These are phyloP conservation scores for Rostratula benghalensis DNA, from an alignment of 2,113 vertebrate species.

Conservation along the genomic window DNA sequence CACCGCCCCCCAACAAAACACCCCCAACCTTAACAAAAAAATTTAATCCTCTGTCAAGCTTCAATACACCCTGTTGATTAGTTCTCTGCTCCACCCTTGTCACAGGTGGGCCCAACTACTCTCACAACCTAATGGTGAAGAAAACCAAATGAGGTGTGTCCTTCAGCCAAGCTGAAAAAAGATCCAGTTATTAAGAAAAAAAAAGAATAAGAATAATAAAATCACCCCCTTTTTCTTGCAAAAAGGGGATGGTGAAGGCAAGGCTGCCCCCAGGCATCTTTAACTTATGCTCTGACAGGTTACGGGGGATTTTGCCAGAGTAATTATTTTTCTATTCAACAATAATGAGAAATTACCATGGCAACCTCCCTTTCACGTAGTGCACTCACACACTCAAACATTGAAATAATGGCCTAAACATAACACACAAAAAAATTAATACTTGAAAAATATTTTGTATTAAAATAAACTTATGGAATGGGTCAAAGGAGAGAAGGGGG, in stretches of 20 bases:
- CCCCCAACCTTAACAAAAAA: not conserved
- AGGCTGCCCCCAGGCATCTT: conserved; percentile 78
- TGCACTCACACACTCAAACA: conserved; percentile 71
- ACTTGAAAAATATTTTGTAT: conserved; percentile 66
- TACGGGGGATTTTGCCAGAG: conserved; percentile 82
- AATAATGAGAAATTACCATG: conserved; percentile 89
- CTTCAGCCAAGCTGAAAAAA: conserved; percentile 10
- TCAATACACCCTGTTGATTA: conserved; percentile 6
- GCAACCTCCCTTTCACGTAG: conserved; percentile 79
- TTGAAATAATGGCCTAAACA: conserved; percentile 73
- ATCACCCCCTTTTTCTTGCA: not conserved
- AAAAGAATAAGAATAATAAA: not conserved
- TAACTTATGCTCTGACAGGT: conserved; percentile 84
- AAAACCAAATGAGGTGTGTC: not conserved
- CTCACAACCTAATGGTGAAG: conserved; percentile 1
- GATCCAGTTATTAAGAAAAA: conserved; percentile 25
- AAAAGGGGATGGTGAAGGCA: conserved; percentile 57
- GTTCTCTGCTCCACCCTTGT: conserved; percentile 37
- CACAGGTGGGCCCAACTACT: conserved; percentile 29
- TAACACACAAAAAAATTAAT: conserved; percentile 64
- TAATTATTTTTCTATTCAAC: conserved; percentile 89
- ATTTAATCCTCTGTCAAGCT: not conserved
- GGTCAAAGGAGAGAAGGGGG: conserved; percentile 48
- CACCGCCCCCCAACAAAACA: not conserved
- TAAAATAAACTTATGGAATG: conserved; percentile 66